Base-by-base conservation (phyloP, 2,113 vertebrate genomes). In the Sinocyclocheilus grahami region DNA sequence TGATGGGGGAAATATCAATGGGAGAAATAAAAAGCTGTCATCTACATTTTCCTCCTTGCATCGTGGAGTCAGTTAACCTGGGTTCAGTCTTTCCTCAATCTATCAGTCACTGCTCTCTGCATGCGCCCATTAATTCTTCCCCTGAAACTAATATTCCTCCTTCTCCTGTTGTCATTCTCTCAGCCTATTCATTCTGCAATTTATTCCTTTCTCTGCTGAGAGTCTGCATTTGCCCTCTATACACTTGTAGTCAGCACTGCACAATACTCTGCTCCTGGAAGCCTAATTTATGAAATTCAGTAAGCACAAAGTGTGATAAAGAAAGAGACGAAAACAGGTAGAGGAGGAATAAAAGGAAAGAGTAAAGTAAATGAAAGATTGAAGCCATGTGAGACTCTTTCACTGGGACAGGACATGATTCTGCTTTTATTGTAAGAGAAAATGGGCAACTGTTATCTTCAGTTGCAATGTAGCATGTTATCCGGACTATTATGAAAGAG, bases 201-300 rank as follows among this genome's bases (percentile, higher is more conserved):
- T 48, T 65, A 72, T 69, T 9, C 24, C 27, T 20, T 42, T 82
- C n/a, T 81, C 12, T 79, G 55, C 81, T 30, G 37, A 67, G 51
- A 76, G 22, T 37, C 33, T 65, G 37, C 74, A 78, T 67, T 55
- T 65, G 51, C 60, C 74, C 76, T 77, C 24, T 63, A 39, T 60
- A 55, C 80, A 76, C 58, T 27, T 69, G n/a, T 80, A 30, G 20
- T 84, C 78, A 69, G 71, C 60, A 46, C 69, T 65, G 83, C 69
- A 81, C 55, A 77, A 53, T 42, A 27, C 42, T 62, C 78, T 13
- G 30, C 20, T 69, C 78, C 69, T 82, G 62, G 16, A 16, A 79
- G 78, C 51, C 69, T 82, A 69, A 82, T 85, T 88, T 85, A 76
- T 60, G 48, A 65, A 39, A 87, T 48, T 48, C 60, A 62, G 60